Base-by-base conservation (phyloP, 2,113 vertebrate species). In the Triplophysa dalaica region DNA sequence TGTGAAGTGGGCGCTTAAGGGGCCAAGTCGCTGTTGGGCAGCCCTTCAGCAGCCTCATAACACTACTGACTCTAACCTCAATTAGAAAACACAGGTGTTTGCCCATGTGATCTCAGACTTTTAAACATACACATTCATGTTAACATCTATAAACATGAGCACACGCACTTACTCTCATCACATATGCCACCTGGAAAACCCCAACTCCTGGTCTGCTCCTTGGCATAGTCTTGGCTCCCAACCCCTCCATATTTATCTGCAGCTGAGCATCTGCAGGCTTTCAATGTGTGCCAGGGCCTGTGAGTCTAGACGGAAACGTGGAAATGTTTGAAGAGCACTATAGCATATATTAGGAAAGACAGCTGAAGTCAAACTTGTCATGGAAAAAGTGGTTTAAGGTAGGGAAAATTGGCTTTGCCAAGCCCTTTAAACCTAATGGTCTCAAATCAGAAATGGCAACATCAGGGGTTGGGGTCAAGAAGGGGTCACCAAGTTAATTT, bases 11-110 rank as follows among this genome's bases (percentile, higher is more conserved):
- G 24, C 67, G 63, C 50, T 72, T 21, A 50, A 8, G 48, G 33
- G 60, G 60, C 60, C 60, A 70, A 19, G 26, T 22, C 70, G 58
- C 77, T 72, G 26, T 22, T 24, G 43, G 45, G 41, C 7, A 1
- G 54, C 66, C 66, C 66, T 62, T 17, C n/a, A 38, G 41, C 67
- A 22, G 77, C 54, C 14, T 11, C 11, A 43, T 24, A 45, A 61
- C 58, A 79, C 58, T 54, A 14, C 77, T 72, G 43, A 54, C 19
- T 62, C 67, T 70, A 74, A 60, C 54, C 54, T 79, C 56, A 79
- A 33, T 79, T 79, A 72, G 43, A 72, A 70, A 43, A 61, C 13
- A 62, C 67, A 70, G 67, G 56, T 64, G 58, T 72, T 79, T 13
- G 8, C 17, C 41, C 24, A n/a, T 50, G 43, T 61, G 56, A 13